These are phyloP conservation scores for Corynorhinus townsendii DNA, from an alignment of 2,113 vertebrate species.

Conservation along the genomic window DNA sequence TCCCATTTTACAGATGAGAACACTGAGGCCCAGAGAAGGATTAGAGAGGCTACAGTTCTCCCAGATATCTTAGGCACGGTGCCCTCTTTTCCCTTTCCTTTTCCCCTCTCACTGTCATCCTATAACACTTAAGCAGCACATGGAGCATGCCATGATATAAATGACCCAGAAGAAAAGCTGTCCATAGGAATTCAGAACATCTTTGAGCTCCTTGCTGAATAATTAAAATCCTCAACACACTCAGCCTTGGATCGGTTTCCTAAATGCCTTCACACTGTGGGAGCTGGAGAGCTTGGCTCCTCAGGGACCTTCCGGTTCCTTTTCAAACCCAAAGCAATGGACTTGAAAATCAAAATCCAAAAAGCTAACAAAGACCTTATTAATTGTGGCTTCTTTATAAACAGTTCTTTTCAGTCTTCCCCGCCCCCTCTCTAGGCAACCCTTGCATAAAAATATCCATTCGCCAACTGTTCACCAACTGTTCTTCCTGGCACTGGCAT, in stretches of 20 bases:
- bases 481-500: constrained; percentile 79
- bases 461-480: constrained; percentile 87
- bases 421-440: constrained; percentile 81
- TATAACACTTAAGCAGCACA: neutral
- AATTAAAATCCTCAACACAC: constrained; percentile 72
- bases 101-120: neutral
- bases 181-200: constrained; percentile 77
- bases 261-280: constrained; percentile 38
- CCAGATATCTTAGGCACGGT: neutral
- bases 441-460: constrained; percentile 85
- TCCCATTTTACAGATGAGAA: constrained; percentile 13
- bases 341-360: constrained; percentile 78
- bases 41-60: neutral
- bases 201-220: constrained; percentile 74
- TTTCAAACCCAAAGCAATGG: constrained; percentile 74
- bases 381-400: constrained; percentile 81
- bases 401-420: constrained; percentile 63
- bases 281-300: constrained; percentile 59
- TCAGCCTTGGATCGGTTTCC: constrained; percentile 54
- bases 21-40: neutral
- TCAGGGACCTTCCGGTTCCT: constrained; percentile 67
- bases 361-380: constrained; percentile 79
- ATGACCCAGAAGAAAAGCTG: constrained; percentile 38
- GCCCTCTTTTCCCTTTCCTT: neutral
- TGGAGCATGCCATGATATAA: constrained; percentile 63